Evolutionary conservation across 1,140 invertebrate genomes (phyloP), one percentile per base, ranked within the genome.

Genomic region (Fopius arisanus): DNA sequence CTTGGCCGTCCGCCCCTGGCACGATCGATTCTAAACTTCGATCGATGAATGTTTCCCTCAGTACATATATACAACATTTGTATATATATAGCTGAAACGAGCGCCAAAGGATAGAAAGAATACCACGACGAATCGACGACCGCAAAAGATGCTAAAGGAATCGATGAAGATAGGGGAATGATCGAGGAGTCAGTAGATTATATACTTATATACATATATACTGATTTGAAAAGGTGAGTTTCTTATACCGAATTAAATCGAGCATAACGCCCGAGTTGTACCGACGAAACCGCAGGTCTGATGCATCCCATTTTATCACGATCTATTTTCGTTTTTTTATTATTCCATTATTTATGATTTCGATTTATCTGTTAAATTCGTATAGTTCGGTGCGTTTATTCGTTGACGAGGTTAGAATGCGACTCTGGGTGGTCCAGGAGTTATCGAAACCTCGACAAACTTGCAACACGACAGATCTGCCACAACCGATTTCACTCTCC

Each of bases 391-490:
- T 14, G 40, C n/a, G 3, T 3, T 43, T 12, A 43, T 43, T 21
- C 73, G 66, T 76, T 76, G 26, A 68, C 66, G 41, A 73, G 77
- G 75, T 67, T 69, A 48, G 21, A 59, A 19, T 6, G 5, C 43
- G 74, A 37, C 72, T 70, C 80, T 70, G 80, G 83, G 82, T 84
- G 82, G 82, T 84, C 82, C 65, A 66, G 16, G 7, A 48, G 7
- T 48, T 6, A 7, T 59, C 51, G 81, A 78, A 83, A 68, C 70
- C 70, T 77, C 78, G 79, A 84, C 80, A 79, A 83, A 81, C 78
- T 80, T 3, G 77, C 82, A 77, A 84, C 80, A 83, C 78, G 83
- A 84, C 82, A 81, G 72, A 73, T 12, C 82, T 83, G 83, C 80
- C 81, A 82, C 78, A 80, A 70, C 70, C 77, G 76, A 67, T 84